These are phyloP conservation scores for Lethrus apterus DNA, from an alignment of 1,140 invertebrate genomes.

Conservation along the genomic window DNA sequence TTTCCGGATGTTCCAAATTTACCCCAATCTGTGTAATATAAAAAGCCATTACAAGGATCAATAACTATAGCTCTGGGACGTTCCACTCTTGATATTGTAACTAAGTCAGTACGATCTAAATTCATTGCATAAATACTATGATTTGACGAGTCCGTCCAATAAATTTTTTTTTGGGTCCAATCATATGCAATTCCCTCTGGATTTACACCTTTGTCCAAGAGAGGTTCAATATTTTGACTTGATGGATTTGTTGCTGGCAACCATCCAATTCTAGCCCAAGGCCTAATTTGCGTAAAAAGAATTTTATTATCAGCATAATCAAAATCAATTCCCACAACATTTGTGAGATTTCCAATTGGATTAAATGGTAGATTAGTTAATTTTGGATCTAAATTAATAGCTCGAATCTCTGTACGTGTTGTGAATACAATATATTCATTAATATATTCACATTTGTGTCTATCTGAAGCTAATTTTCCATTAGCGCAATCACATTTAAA, in stretches of 20 bases:
- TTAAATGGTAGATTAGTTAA: slow-evolving; percentile 77
- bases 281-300: slow-evolving; percentile 86
- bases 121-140: slow-evolving; percentile 95
- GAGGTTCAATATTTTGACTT: slow-evolving; percentile 55
- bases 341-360: slow-evolving; percentile 83
- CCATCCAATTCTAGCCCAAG: slow-evolving; percentile 80
- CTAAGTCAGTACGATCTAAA: slow-evolving; percentile 75
- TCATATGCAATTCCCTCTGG: slow-evolving; percentile 95
- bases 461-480: slow-evolving; percentile 57
- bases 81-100: slow-evolving; percentile 90
- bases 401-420: slow-evolving; percentile 84
- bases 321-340: slow-evolving; percentile 95
- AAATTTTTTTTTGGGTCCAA: slow-evolving; percentile 94
- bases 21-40: slow-evolving; percentile 93
- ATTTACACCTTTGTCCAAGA: slow-evolving; percentile 77
- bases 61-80: slow-evolving; percentile 91
- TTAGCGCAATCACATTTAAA: slow-evolving; percentile 85
- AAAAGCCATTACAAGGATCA: slow-evolving; percentile 90
- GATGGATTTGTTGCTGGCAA: slow-evolving; percentile 62
- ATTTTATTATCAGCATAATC: slow-evolving; percentile 83
- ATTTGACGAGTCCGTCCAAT: slow-evolving; percentile 94
- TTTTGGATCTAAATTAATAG: slow-evolving; percentile 74
- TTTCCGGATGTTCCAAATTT: slow-evolving; percentile 86
- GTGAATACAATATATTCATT: slow-evolving; percentile 88
- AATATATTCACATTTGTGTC: slow-evolving; percentile 69